Evolutionary conservation across 92 coral and sea anemone genomes (phyloP).

Genomic region (Palythoa grandis): DNA sequence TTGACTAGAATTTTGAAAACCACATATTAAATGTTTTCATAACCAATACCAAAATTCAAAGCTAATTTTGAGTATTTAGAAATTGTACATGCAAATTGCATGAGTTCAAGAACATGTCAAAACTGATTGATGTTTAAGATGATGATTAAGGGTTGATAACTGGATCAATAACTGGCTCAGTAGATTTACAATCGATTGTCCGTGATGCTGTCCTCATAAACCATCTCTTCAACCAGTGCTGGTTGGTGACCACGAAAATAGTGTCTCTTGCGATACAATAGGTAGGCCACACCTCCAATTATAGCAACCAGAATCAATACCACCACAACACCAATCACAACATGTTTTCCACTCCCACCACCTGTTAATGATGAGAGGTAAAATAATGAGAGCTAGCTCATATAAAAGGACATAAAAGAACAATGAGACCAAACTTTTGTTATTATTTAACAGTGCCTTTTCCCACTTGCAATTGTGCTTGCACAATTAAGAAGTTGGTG

Average conservation of each 20-base stretch:
- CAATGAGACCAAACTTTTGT: no score
- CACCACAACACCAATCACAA: slow-evolving; percentile 76
- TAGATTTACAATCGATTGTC: slow-evolving; percentile 58
- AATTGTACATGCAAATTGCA: no score
- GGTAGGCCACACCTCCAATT: slow-evolving; percentile 49
- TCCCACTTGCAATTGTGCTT: no score
- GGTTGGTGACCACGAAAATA: slow-evolving; percentile 64
- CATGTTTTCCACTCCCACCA: slow-evolving; percentile 49
- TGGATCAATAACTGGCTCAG: not conserved
- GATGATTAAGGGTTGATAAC: not conserved
- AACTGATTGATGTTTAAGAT: not conserved
- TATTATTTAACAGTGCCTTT: no score
- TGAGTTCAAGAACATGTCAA: not conserved
- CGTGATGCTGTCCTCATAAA: slow-evolving; percentile 52
- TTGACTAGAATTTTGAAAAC: no score
- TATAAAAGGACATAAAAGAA: no score
- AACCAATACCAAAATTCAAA: no score
- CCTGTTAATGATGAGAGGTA: slow-evolving; percentile 11
- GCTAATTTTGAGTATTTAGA: no score
- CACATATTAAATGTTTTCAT: no score
- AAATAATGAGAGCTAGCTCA: no score
- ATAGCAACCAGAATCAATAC: slow-evolving; percentile 58
- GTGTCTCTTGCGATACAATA: slow-evolving; percentile 70
- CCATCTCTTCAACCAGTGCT: slow-evolving; percentile 76
- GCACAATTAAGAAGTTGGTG: no score